A percentile compares a stretch with the other conserved stretches of the same genome.
These are phyloP conservation scores for Flexamia atlantica DNA, from an alignment of 2,888 invertebrate genomes.

Conservation along the genomic window DNA sequence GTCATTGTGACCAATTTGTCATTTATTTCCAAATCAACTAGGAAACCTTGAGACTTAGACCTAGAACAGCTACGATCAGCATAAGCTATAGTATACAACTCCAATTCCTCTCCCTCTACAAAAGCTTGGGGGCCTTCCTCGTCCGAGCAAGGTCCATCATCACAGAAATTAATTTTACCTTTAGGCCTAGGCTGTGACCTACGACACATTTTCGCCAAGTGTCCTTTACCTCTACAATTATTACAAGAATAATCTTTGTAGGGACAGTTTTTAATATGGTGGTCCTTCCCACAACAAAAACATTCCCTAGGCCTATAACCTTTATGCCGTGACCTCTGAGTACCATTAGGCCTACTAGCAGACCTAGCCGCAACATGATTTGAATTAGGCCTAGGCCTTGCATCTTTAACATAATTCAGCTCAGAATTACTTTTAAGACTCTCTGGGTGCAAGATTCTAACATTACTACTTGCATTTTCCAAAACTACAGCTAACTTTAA, in stretches of 20 bases:
- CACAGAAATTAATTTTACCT: background rate
- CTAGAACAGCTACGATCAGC: background rate
- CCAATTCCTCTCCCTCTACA: background rate
- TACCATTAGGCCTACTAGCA: background rate
- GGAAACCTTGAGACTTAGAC: background rate
- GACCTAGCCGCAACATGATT: background rate
- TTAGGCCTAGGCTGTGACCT: background rate
- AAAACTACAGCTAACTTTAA: background rate
- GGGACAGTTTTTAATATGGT: background rate
- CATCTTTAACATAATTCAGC: background rate
- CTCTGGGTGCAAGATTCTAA: background rate
- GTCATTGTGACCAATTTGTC: background rate
- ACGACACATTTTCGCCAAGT: background rate
- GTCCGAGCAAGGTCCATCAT: background rate
- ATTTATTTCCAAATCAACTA: background rate
- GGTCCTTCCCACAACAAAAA: background rate
- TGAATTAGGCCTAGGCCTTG: background rate
- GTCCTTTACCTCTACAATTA: background rate
- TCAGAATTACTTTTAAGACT: background rate
- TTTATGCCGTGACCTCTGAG: background rate
- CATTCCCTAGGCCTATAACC: background rate
- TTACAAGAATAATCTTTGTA: background rate
- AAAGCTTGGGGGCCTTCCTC: background rate
- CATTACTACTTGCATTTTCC: background rate
- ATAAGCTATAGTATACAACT: background rate